Evolutionary conservation across 2,113 vertebrate species (phyloP), one percentile per base, ranked within the genome.

Genomic region (Carassius carassius): DNA sequence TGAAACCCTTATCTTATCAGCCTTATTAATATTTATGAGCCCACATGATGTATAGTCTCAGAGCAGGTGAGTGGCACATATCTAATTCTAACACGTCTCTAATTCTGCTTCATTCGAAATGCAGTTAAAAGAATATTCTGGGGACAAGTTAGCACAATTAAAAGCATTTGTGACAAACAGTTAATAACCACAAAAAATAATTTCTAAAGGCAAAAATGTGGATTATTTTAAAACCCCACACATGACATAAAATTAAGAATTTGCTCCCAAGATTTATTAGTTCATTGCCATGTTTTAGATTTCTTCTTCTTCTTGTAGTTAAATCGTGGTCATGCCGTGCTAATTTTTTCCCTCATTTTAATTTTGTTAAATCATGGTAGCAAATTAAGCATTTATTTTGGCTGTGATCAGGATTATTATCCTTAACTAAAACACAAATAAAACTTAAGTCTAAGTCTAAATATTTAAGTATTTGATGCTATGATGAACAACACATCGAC

Each of bases 1-100:
- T 54, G 74, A 76, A 76, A 47, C 14, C 41, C 12, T 47, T 74
- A 76, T 76, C 74, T 76, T 76, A 32, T 32, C 73, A 76, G 47
- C 37, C 70, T 16, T 5, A 49, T 49, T 76, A 3, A 21, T 76
- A 76, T 76, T 76, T 76, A 76, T 76, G 47, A 54, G 74, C 12
- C 49, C 49, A 54, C 47, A 54, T 54, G 47, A 19, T 76, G 14
- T 19, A 17, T 14, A 75, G 8, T 29, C 21, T 76, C 47, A 21
- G 47, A 54, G 74, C 23, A 19, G 47, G 14, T 32, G 47, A 44
- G 4, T 47, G 21, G 44, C 70, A 47, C 29, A 76, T 76, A 76
- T 32, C 17, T 41, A 41, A 41, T 41, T 41, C 41, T 41, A 16
- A 73, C 16, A 54, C 16, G 54, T 32, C 44, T 4, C n/a, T 8